These are phyloP conservation scores for Cantharis lateralis DNA, from an alignment of 2,888 invertebrate genomes.

Conservation along the genomic window DNA sequence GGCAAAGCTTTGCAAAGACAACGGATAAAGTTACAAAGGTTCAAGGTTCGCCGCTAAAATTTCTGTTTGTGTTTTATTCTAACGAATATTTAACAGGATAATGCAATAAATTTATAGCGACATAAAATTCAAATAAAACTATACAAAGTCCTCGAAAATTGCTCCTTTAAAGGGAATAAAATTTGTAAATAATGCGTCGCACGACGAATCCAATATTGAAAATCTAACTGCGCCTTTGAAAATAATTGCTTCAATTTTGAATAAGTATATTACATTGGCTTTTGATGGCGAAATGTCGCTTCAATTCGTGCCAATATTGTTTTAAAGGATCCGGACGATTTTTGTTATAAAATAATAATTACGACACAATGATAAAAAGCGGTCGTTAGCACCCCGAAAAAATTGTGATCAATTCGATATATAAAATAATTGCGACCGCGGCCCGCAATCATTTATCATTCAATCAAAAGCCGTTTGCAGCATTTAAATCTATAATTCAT, in stretches of 20 bases:
- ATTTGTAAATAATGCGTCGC: not conserved
- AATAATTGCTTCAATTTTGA: not conserved
- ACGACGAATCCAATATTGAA: not conserved
- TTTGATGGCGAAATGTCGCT: not conserved
- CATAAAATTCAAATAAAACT: not conserved
- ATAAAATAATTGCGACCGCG: constrained; percentile 22
- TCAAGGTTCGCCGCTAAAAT: not conserved
- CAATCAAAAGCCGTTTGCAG: constrained; percentile 30
- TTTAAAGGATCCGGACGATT: not conserved
- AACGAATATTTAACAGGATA: constrained; percentile 8
- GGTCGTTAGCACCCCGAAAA: constrained; percentile 15
- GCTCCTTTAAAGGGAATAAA: not conserved
- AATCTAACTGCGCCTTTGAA: not conserved
- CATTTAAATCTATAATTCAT: constrained; percentile 34
- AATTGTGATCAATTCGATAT: constrained; percentile 23
- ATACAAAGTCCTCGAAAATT: not conserved
- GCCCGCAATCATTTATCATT: constrained; percentile 27
- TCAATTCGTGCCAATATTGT: not conserved
- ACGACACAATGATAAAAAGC: constrained; percentile 5
- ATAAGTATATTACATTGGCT: not conserved
- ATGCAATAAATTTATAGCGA: constrained; percentile 1
- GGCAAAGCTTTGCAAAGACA: constrained; percentile 4
- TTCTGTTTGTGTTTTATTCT: constrained; percentile 1
- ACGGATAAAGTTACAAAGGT: constrained; percentile 6
- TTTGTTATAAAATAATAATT: not conserved